Conservation (phyloP, 2,888 invertebrate species). For the Abrostola tripartita region DNA sequence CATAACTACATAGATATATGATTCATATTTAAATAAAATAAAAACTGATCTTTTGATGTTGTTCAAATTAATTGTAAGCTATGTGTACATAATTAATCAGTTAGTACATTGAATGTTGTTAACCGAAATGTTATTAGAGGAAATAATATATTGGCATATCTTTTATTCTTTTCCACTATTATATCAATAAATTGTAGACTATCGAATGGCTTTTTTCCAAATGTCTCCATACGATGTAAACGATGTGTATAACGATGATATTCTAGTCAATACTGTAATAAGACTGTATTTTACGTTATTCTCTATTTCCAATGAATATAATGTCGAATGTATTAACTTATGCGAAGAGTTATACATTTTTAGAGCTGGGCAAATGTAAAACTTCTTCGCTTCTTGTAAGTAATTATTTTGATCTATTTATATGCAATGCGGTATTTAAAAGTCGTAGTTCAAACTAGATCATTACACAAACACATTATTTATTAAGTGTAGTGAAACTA, state of each 20-base stretch:
- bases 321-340: slow-evolving; percentile 38
- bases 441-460: slow-evolving; percentile 57
- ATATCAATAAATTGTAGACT: slow-evolving; percentile 58
- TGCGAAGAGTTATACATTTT: slow-evolving; percentile 84
- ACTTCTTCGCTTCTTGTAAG: slow-evolving; percentile 70
- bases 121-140: slow-evolving; percentile 56
- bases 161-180: slow-evolving; percentile 35
- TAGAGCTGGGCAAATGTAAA: slow-evolving; percentile 86
- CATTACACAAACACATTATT: slow-evolving; percentile 67
- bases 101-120: slow-evolving; percentile 74
- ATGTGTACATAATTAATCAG: slow-evolving; percentile 82
- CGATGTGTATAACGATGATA: slow-evolving; percentile 56
- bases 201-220: slow-evolving; percentile 26
- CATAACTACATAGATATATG: slow-evolving; percentile 56
- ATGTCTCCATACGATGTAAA: slow-evolving; percentile 35
- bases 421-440: slow-evolving; percentile 53
- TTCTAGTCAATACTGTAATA: slow-evolving; percentile 71
- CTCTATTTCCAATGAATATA: slow-evolving; percentile 42
- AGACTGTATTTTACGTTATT: slow-evolving; percentile 67
- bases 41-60: slow-evolving; percentile 77
- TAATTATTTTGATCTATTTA: slow-evolving; percentile 56
- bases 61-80: slow-evolving; percentile 76
- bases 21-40: slow-evolving; percentile 67
- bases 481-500: slow-evolving; percentile 78
- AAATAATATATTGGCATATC: slow-evolving; percentile 26